These are phyloP conservation scores for Leptinotarsa haldemani DNA, from an alignment of 2,888 invertebrate genomes.

Conservation along the genomic window DNA sequence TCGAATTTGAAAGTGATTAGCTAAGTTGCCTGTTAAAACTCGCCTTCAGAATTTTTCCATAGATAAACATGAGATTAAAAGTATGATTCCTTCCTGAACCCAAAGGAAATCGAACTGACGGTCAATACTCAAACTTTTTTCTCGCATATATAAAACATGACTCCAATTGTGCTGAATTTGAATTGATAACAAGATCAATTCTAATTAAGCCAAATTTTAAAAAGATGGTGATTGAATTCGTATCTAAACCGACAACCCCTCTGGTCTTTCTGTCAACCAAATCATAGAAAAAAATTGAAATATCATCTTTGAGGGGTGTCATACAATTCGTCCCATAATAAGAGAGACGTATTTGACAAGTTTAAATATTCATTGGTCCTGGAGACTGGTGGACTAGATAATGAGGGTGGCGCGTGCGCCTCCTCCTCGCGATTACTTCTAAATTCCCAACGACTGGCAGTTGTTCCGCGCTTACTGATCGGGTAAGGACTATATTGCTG, in stretches of 20 bases:
- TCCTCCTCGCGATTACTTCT: slow-evolving; percentile 45
- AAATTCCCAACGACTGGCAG: slow-evolving; percentile 53
- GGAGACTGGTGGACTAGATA: slow-evolving; percentile 53
- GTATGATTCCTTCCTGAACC: too few species aligned
- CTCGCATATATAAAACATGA: too few species aligned
- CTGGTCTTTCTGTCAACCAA: background rate
- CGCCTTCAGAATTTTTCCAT: too few species aligned
- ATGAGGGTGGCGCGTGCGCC: slow-evolving; percentile 55
- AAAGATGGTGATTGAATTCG: too few species aligned
- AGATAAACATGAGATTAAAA: too few species aligned
- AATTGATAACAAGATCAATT: too few species aligned
- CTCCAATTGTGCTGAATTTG: too few species aligned
- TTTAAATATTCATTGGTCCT: slow-evolving; percentile 56
- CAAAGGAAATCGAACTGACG: too few species aligned
- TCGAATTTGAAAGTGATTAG: too few species aligned
- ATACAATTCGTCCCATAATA: slow-evolving; percentile 34
- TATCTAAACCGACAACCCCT: background rate
- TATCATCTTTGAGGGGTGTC: slow-evolving; percentile 27
- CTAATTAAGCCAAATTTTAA: too few species aligned
- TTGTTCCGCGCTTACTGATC: slow-evolving; percentile 57
- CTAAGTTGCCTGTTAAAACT: too few species aligned
- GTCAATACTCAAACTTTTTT: too few species aligned
- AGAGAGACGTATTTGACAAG: slow-evolving; percentile 48
- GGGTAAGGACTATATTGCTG: slow-evolving; percentile 43
- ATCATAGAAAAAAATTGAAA: background rate